Evolutionary conservation across 2,797 vertebrate species (phyloP).

Genomic region (Megaceryle alcyon): DNA sequence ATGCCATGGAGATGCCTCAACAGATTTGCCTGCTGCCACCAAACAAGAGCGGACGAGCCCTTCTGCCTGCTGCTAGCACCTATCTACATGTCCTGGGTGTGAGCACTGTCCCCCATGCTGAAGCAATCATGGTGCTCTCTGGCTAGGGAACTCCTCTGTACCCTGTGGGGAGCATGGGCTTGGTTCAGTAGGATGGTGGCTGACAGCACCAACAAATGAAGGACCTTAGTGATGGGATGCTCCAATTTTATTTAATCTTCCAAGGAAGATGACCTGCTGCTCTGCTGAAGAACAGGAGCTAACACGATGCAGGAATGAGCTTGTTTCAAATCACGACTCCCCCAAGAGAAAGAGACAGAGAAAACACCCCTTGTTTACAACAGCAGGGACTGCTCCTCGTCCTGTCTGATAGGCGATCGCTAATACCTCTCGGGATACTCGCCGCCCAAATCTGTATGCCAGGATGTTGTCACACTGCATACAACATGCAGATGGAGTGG

Average conservation of each 20-base stretch:
- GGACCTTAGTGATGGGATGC: background rate
- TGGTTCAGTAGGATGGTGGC: fast-evolving
- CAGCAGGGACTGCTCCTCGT: conserved; percentile 9
- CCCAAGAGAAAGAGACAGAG: conserved; percentile 20
- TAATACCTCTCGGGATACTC: conserved; percentile 32
- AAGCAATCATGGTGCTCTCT: background rate
- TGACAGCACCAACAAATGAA: background rate
- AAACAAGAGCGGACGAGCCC: background rate
- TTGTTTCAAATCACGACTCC: conserved; percentile 20
- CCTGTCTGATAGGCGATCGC: conserved; percentile 19
- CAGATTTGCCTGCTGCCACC: background rate
- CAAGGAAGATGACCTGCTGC: background rate
- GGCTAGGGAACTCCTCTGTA: fast-evolving
- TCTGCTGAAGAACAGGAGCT: background rate
- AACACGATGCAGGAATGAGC: conserved; percentile 17
- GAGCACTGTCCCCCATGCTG: background rate
- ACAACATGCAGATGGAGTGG: conserved; percentile 46
- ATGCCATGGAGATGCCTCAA: background rate
- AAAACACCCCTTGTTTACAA: conserved; percentile 52
- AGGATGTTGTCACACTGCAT: conserved; percentile 44
- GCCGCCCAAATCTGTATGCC: conserved; percentile 50
- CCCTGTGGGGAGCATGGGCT: fast-evolving
- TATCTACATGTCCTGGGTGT: background rate
- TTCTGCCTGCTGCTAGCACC: background rate
- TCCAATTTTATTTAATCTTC: background rate